Conservation (phyloP, 2,113 vertebrate genomes). For the Peromyscus maniculatus region DNA sequence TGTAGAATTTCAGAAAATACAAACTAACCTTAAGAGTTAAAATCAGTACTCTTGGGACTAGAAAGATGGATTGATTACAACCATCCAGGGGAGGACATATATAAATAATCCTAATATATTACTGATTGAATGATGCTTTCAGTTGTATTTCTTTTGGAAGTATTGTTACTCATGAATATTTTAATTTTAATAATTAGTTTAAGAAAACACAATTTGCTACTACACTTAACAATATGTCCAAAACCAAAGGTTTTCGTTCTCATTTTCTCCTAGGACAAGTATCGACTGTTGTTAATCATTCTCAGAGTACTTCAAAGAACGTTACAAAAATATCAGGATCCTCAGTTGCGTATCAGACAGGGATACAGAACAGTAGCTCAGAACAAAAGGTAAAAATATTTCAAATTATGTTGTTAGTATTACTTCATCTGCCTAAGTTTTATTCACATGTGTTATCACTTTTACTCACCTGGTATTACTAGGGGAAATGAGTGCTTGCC, state of each 20-base stretch:
- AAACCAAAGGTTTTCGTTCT: neutral
- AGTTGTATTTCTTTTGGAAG: neutral
- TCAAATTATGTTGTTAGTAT: neutral
- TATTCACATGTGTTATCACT: neutral
- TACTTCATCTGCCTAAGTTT: neutral
- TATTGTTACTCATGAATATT: neutral
- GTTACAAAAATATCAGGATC: neutral
- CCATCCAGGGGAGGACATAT: neutral
- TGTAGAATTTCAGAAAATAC: slow-evolving; percentile 1
- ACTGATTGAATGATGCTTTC: neutral
- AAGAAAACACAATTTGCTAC: neutral
- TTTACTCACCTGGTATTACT: neutral
- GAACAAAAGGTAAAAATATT: slow-evolving; percentile 73
- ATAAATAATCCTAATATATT: neutral
- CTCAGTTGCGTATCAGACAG: neutral
- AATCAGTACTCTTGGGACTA: neutral
- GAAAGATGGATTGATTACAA: neutral
- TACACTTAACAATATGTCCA: neutral
- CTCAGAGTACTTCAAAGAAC: slow-evolving; percentile 58
- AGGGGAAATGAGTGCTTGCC: neutral
- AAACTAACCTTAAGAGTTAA: neutral
- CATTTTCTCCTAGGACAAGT: slow-evolving; percentile 52
- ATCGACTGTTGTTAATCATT: neutral
- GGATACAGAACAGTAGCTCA: neutral
- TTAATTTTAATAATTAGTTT: slow-evolving; percentile 20